These are phyloP conservation scores for Luperina nickerlii DNA, from an alignment of 2,888 invertebrate species.

Conservation along the genomic window DNA sequence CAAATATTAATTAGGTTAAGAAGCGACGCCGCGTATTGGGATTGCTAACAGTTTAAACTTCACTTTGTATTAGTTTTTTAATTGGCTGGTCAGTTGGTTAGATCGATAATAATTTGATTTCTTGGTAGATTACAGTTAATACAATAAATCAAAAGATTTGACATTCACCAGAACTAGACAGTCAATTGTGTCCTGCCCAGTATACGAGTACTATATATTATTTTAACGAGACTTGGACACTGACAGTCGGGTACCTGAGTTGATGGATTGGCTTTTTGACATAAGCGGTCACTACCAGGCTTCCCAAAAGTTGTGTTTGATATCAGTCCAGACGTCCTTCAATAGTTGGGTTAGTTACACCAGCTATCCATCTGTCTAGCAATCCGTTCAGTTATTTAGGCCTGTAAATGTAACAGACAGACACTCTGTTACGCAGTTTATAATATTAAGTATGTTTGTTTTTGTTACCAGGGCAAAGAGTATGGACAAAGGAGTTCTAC, in stretches of 20 bases:
- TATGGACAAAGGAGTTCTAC: conserved; percentile 76
- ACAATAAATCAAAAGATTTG: background rate
- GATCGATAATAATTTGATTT: background rate
- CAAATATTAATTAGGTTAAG: conserved; percentile 54
- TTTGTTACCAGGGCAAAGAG: conserved; percentile 76
- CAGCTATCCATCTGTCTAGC: background rate
- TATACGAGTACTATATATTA: background rate
- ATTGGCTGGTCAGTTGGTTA: background rate
- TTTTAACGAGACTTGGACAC: background rate
- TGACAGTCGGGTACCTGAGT: background rate
- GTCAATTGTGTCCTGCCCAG: too few relatives aligned
- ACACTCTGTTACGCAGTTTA: background rate
- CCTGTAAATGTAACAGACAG: background rate
- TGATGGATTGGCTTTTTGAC: conserved; percentile 26
- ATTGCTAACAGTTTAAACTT: background rate
- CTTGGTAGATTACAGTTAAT: background rate
- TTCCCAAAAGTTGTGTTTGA: conserved; percentile 10
- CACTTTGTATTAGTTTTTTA: background rate
- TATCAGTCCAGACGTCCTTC: background rate
- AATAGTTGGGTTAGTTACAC: too few relatives aligned
- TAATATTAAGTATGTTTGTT: background rate
- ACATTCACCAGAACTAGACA: background rate
- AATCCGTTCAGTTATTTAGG: background rate
- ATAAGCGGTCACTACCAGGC: background rate
- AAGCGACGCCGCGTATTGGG: conserved; percentile 10